Evolutionary conservation across 1,140 invertebrate species (phyloP).

Genomic region (Drosophila lacteicornis): DNA sequence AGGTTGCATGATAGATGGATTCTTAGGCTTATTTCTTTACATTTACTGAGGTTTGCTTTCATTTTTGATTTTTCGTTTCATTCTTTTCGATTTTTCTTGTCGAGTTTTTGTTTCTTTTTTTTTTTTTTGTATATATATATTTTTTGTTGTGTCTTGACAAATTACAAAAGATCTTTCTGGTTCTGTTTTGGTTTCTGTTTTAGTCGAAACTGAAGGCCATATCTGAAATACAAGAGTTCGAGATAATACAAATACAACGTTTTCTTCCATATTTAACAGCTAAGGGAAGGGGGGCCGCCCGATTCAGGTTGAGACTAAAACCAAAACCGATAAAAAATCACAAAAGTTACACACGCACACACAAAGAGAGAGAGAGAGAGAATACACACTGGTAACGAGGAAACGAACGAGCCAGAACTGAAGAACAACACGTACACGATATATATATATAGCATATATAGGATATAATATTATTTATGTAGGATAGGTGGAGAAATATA

Average conservation of each 20-base stretch:
- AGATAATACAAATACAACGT: constrained; percentile 78
- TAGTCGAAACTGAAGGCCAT: constrained; percentile 85
- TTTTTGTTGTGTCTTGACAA: constrained; percentile 60
- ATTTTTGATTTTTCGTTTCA: constrained; percentile 66
- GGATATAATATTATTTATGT: constrained; percentile 56
- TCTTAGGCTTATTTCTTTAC: constrained; percentile 20
- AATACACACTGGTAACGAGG: constrained; percentile 57
- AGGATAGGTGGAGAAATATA: constrained; percentile 38
- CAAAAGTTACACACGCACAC: constrained; percentile 57
- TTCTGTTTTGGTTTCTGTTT: constrained; percentile 25
- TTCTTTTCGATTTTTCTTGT: constrained; percentile 50
- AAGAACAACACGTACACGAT: constrained; percentile 77
- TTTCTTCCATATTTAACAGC: constrained; percentile 27
- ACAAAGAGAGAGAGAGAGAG: constrained; percentile 49
- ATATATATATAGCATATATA: constrained; percentile 51
- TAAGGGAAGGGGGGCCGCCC: constrained; percentile 21
- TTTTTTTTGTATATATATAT: constrained; percentile 26
- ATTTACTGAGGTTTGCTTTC: constrained; percentile 56
- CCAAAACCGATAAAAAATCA: constrained; percentile 30
- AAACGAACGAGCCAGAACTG: constrained; percentile 79
- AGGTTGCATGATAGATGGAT: constrained; percentile 41
- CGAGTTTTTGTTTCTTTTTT: constrained; percentile 60
- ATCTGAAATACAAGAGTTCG: constrained; percentile 84
- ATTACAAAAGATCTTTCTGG: constrained; percentile 74
- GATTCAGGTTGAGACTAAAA: constrained; percentile 40